These are phyloP conservation scores for Ricordea florida DNA, from an alignment of 92 coral and sea anemone genomes.

Conservation along the genomic window DNA sequence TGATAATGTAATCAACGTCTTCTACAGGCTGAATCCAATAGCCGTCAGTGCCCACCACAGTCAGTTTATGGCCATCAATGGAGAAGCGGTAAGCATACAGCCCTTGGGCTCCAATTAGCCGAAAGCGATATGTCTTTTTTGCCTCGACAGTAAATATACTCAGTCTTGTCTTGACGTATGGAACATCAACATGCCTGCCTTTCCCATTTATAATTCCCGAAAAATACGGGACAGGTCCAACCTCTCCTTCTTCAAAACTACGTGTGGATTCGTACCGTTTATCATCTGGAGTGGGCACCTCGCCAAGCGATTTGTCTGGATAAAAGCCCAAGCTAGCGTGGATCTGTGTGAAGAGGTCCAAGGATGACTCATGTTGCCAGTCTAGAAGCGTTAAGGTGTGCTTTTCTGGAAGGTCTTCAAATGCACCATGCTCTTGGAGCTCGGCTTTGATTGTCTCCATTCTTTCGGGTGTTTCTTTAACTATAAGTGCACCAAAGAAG, in stretches of 20 bases:
- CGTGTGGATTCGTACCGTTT: slow-evolving; percentile 2
- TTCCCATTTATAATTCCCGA: slow-evolving; percentile 82
- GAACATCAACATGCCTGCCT: slow-evolving; percentile 64
- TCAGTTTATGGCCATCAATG: slow-evolving; percentile 64
- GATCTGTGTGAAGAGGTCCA: slow-evolving; percentile 47
- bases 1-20: slow-evolving; percentile 66
- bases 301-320: slow-evolving; percentile 37
- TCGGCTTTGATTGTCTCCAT: neutral
- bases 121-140: slow-evolving; percentile 66
- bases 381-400: slow-evolving; percentile 57
- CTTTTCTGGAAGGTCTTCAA: slow-evolving; percentile 35
- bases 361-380: slow-evolving; percentile 62
- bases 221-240: slow-evolving; percentile 71
- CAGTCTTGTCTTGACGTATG: slow-evolving; percentile 41
- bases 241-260: slow-evolving; percentile 35
- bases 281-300: slow-evolving; percentile 49
- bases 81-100: slow-evolving; percentile 43
- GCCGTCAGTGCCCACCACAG: slow-evolving; percentile 76
- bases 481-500: slow-evolving; percentile 76
- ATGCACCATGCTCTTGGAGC: neutral
- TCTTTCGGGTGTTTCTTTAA: slow-evolving; percentile 13
- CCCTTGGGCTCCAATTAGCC: slow-evolving; percentile 63
- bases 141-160: slow-evolving; percentile 63
- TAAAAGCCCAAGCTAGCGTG: slow-evolving; percentile 37
- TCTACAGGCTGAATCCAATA: slow-evolving; percentile 61